These are phyloP conservation scores for Danio choprae DNA, from an alignment of 2,797 vertebrate genomes.

Conservation along the genomic window DNA sequence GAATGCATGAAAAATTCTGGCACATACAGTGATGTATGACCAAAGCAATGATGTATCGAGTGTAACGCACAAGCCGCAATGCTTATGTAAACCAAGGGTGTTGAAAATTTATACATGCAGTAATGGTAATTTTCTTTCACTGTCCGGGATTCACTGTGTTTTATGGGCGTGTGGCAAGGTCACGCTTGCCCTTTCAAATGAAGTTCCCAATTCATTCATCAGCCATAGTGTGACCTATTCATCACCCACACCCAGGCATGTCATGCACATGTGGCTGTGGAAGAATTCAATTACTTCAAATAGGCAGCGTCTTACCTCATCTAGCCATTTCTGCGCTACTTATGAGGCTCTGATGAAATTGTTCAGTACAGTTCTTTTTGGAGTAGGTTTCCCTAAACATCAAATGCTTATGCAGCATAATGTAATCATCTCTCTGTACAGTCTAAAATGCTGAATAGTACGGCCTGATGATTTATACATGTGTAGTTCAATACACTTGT, in stretches of 20 bases:
- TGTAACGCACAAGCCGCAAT: background rate
- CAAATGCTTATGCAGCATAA: conserved; percentile 38
- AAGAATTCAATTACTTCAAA: conserved; percentile 22
- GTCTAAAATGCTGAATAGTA: conserved; percentile 31
- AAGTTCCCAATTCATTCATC: conserved; percentile 36
- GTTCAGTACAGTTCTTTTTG: conserved; percentile 13
- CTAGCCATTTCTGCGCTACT: conserved; percentile 11
- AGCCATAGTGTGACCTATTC: conserved; percentile 31
- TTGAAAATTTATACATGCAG: background rate
- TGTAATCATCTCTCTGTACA: conserved; percentile 28
- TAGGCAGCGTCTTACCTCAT: conserved; percentile 11
- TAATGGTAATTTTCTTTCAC: conserved; percentile 6
- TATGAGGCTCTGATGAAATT: conserved; percentile 34
- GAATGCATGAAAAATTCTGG: conserved; percentile 9
- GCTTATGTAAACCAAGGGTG: conserved; percentile 4
- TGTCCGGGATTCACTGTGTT: conserved; percentile 1
- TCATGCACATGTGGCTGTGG: conserved; percentile 20
- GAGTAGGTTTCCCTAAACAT: conserved; percentile 24
- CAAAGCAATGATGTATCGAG: background rate
- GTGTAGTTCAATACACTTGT: conserved; percentile 40
- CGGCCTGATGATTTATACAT: conserved; percentile 48
- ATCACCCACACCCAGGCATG: conserved; percentile 19
- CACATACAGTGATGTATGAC: conserved; percentile 12
- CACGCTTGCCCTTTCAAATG: conserved; percentile 43
- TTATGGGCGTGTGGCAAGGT: conserved; percentile 33